phyloP scores from a whole-genome alignment of 2,797 vertebrate genomes.

The Melanotaenia boesemani region DNA sequence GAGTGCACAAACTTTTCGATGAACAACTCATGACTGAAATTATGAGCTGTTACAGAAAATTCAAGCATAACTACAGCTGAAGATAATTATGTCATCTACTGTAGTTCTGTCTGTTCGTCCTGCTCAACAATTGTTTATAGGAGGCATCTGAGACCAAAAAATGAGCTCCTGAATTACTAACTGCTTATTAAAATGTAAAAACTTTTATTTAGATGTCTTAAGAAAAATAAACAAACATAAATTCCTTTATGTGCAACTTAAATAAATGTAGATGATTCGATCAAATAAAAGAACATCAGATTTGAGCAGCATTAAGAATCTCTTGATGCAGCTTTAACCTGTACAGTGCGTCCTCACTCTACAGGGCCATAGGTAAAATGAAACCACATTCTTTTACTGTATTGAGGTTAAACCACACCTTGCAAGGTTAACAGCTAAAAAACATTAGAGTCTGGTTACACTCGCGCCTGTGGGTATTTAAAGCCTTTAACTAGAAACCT shows the following conservation, averaged over 20 bases:
- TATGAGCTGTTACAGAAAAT: background rate
- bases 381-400: constrained; percentile 50
- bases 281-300: background rate
- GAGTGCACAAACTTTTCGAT: background rate
- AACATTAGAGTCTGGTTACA: constrained; percentile 64
- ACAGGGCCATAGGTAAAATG: constrained; percentile 31
- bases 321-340: constrained; percentile 1
- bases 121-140: background rate
- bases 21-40: background rate
- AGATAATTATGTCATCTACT: background rate
- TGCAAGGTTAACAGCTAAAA: constrained; percentile 61
- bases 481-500: constrained; percentile 59
- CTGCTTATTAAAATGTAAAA: background rate
- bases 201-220: background rate
- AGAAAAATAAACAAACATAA: background rate
- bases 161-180: no score
- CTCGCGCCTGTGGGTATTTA: constrained; percentile 52
- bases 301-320: background rate
- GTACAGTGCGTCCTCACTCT: background rate
- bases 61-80: background rate
- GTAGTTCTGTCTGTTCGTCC: background rate
- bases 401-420: constrained; percentile 71
- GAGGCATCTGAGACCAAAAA: no score
- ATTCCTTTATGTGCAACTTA: background rate
- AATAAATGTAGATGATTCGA: background rate